phyloP scores from a whole-genome alignment of 2,797 vertebrate genomes.

The Falco berigora region DNA sequence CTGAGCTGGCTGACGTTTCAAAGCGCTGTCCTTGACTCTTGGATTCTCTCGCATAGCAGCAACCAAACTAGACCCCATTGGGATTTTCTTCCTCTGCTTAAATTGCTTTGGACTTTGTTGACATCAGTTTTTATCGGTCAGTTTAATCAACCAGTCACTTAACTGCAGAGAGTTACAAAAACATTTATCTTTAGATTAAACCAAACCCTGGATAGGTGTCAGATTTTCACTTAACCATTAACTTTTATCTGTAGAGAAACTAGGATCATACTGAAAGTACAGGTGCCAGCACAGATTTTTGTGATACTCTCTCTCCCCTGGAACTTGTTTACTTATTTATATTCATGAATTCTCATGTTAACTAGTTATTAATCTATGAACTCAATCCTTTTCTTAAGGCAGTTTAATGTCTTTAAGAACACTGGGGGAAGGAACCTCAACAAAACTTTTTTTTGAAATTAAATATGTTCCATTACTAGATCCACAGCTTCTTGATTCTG shows the following conservation, averaged over 20 bases:
- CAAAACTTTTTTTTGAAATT: background rate
- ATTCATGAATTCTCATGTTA: background rate
- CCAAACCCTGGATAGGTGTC: background rate
- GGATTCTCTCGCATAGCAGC: background rate
- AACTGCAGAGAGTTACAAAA: background rate
- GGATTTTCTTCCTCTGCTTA: background rate
- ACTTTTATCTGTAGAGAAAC: background rate
- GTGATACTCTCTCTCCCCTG: background rate
- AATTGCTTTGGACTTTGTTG: background rate
- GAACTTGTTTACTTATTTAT: background rate
- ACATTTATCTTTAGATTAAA: background rate
- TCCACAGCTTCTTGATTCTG: background rate
- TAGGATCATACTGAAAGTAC: background rate
- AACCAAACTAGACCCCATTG: background rate
- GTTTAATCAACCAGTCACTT: background rate
- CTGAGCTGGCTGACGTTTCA: background rate
- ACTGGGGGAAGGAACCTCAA: background rate
- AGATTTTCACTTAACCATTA: conserved; percentile 2
- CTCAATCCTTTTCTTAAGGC: background rate
- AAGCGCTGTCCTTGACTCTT: background rate
- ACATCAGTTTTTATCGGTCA: background rate
- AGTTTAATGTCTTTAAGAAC: background rate
- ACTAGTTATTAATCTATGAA: background rate
- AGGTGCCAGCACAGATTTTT: background rate
- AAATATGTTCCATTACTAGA: background rate